Percentiles rank a stretch among this genome's conserved stretches.
Evolutionary conservation across 2,888 invertebrate species (phyloP).

Genomic region (Clepsis dumicolana): DNA sequence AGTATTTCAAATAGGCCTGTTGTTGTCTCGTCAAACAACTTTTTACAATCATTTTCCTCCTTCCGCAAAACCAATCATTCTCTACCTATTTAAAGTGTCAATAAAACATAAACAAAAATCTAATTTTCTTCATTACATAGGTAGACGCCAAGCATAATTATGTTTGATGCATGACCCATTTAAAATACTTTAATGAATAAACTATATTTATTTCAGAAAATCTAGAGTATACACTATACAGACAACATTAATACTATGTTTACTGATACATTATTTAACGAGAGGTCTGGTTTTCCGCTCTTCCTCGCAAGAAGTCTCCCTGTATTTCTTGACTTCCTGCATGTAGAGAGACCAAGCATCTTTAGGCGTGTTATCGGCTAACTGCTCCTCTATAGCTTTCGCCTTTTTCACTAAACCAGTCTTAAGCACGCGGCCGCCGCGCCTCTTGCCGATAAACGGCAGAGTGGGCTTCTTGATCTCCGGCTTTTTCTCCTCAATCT

Average conservation of each 20-base stretch:
- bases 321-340: slow-evolving; percentile 97
- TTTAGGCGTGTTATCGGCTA: slow-evolving; percentile 88
- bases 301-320: slow-evolving; percentile 96
- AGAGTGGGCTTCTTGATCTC: slow-evolving; percentile 76
- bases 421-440: slow-evolving; percentile 94
- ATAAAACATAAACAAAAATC: not conserved
- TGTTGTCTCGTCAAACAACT: not conserved
- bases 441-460: slow-evolving; percentile 90
- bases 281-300: slow-evolving; percentile 96
- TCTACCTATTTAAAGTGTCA: not conserved
- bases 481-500: slow-evolving; percentile 69
- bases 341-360: slow-evolving; percentile 98
- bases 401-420: slow-evolving; percentile 96
- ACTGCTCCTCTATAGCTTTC: slow-evolving; percentile 88
- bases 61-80: too few relatives aligned
- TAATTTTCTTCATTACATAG: not conserved
- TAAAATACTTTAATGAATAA: slow-evolving; percentile 25
- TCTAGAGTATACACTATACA: slow-evolving; percentile 36
- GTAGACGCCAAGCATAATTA: not conserved
- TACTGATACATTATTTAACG: slow-evolving; percentile 89
- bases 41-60: not conserved
- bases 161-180: slow-evolving; percentile 11
- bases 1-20: slow-evolving; percentile 19
- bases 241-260: slow-evolving; percentile 25
- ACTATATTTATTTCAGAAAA: slow-evolving; percentile 28